Evolutionary conservation across 1,140 invertebrate species (phyloP).

Genomic region (Lucilia cuprina): DNA sequence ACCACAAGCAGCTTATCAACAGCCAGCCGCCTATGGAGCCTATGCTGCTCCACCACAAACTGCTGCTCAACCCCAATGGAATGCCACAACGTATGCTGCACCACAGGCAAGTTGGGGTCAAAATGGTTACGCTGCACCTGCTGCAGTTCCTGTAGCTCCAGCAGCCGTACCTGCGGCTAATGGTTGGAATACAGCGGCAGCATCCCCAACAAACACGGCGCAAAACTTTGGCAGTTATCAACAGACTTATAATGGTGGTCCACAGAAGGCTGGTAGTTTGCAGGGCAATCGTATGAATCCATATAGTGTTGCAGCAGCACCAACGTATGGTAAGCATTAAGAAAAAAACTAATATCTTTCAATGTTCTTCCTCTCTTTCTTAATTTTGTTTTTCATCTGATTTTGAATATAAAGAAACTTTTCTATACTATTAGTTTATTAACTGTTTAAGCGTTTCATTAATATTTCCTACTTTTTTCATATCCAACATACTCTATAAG

Average conservation of each 20-base stretch:
- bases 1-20: slow-evolving; percentile 41
- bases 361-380: slow-evolving; percentile 15
- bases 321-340: slow-evolving; percentile 41
- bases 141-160: slow-evolving; percentile 10
- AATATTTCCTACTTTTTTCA: neutral
- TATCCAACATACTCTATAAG: neutral
- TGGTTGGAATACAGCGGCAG: slow-evolving; percentile 32
- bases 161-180: slow-evolving; percentile 27
- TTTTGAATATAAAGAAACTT: neutral
- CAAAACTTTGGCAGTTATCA: slow-evolving; percentile 74
- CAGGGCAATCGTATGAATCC: slow-evolving; percentile 65
- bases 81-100: slow-evolving; percentile 25
- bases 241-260: slow-evolving; percentile 74
- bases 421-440: neutral
- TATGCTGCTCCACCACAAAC: slow-evolving; percentile 44
- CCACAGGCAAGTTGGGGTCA: slow-evolving; percentile 35
- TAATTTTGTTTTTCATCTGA: neutral
- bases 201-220: neutral
- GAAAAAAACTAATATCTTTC: neutral
- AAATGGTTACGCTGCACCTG: slow-evolving; percentile 36
- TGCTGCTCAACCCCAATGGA: slow-evolving; percentile 28
- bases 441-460: neutral
- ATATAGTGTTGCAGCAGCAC: slow-evolving; percentile 44
- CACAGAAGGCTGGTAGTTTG: slow-evolving; percentile 67
- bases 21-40: slow-evolving; percentile 32